phyloP scores from a whole-genome alignment of 2,113 vertebrate species.

The Grammatotria lemairii region DNA sequence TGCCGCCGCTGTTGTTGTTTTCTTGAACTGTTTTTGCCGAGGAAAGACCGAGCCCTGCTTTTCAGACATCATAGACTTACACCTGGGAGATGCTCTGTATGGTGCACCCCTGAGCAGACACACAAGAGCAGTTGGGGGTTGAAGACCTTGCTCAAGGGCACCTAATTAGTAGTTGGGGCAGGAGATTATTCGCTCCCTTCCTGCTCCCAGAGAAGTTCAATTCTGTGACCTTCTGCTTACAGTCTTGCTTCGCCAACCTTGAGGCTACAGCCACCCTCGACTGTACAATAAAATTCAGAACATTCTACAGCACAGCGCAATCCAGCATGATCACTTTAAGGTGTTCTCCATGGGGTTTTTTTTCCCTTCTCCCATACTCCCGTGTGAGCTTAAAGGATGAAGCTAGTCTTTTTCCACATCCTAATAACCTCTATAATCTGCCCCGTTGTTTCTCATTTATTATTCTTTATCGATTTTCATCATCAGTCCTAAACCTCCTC shows the following conservation, averaged over 20 bases:
- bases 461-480: slow-evolving; percentile 77
- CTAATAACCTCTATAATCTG: slow-evolving; percentile 71
- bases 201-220: slow-evolving; percentile 38
- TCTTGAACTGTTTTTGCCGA: not conserved
- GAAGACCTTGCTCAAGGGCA: slow-evolving; percentile 54
- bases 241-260: slow-evolving; percentile 37
- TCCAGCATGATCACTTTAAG: slow-evolving; percentile 21
- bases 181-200: slow-evolving; percentile 36
- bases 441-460: slow-evolving; percentile 73
- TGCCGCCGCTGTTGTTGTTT: not conserved
- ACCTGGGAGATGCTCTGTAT: slow-evolving; percentile 16
- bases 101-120: not conserved
- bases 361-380: not conserved
- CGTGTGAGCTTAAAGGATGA: slow-evolving; percentile 25
- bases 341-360: slow-evolving; percentile 26
- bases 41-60: not conserved
- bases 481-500: slow-evolving; percentile 59
- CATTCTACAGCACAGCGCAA: not conserved
- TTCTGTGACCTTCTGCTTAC: slow-evolving; percentile 46
- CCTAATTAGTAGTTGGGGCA: slow-evolving; percentile 50
- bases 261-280: slow-evolving; percentile 13
- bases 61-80: not conserved
- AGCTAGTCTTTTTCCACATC: slow-evolving; percentile 43
- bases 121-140: slow-evolving; percentile 20
- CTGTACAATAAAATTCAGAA: not conserved